phyloP scores from a whole-genome alignment of 2,888 invertebrate genomes.

The Falcaria lacertinaria region DNA sequence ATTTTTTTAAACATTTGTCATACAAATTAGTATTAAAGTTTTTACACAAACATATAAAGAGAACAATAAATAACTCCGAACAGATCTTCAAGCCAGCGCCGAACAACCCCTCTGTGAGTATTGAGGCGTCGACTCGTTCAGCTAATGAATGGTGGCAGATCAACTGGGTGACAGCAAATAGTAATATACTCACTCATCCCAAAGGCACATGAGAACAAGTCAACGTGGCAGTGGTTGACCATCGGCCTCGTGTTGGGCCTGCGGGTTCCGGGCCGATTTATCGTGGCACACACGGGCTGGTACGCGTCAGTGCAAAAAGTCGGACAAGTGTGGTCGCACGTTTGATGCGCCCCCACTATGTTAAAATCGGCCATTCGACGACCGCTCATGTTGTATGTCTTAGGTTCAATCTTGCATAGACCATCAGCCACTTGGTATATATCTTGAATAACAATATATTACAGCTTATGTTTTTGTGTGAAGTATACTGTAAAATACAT shows the following conservation, averaged over 20 bases:
- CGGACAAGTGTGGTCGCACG: slow-evolving; percentile 66
- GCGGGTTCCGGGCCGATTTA: slow-evolving; percentile 27
- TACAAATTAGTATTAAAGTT: too few species aligned
- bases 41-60: too few species aligned
- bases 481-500: too few species aligned
- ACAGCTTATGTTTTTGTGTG: background rate
- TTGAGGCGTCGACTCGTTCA: too few species aligned
- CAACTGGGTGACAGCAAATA: too few species aligned
- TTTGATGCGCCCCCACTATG: slow-evolving; percentile 54
- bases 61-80: too few species aligned
- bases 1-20: too few species aligned
- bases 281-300: slow-evolving; percentile 57
- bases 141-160: too few species aligned
- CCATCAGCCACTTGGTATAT: slow-evolving; percentile 33
- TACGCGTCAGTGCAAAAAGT: slow-evolving; percentile 58
- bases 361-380: slow-evolving; percentile 48
- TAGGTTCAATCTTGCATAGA: slow-evolving; percentile 25
- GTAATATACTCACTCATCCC: slow-evolving; percentile 61
- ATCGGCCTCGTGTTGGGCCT: slow-evolving; percentile 28
- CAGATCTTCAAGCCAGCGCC: too few species aligned
- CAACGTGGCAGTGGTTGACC: slow-evolving; percentile 71
- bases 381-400: slow-evolving; percentile 6
- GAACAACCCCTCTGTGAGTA: too few species aligned
- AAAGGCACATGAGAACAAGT: slow-evolving; percentile 55
- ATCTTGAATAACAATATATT: slow-evolving; percentile 26